Percentiles rank a stretch among this genome's conserved stretches.
Evolutionary conservation across 30 jellyfish, hydroid and myxozoan genomes (phyloP).

Genomic region (Hydra vulgaris): DNA sequence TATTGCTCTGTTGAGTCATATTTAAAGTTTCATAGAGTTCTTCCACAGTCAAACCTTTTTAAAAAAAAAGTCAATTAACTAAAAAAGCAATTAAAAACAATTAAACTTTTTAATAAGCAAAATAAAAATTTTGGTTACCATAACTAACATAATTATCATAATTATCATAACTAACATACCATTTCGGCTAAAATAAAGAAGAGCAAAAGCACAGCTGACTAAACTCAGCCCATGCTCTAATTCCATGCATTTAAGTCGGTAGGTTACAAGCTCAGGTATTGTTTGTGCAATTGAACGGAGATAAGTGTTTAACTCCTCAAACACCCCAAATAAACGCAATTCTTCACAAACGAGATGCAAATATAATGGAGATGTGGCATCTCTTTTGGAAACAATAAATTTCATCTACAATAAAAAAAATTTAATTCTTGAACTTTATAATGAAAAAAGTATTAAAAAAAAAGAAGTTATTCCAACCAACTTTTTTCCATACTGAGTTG

Average conservation of each 20-base stretch:
- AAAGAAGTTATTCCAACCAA: no score
- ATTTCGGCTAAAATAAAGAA: slow-evolving; percentile 51
- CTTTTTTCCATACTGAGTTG: no score
- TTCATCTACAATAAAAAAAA: slow-evolving; percentile 56
- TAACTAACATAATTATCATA: no score
- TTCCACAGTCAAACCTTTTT: slow-evolving; percentile 51
- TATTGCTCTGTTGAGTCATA: slow-evolving; percentile 14
- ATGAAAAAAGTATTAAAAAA: no score
- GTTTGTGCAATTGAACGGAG: slow-evolving; percentile 62
- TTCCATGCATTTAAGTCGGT: slow-evolving; percentile 43
- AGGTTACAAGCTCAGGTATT: slow-evolving; percentile 50
- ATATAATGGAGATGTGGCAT: slow-evolving; percentile 68
- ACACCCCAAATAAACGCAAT: slow-evolving; percentile 76
- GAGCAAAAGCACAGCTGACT: slow-evolving; percentile 33
- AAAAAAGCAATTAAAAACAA: no score
- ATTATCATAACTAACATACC: no score
- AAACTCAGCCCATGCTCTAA: slow-evolving; percentile 48
- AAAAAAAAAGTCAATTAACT: not conserved
- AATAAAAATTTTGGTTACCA: no score
- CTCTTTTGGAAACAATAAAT: slow-evolving; percentile 60
- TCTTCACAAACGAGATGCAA: slow-evolving; percentile 81
- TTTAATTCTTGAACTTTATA: no score
- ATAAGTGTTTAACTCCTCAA: slow-evolving; percentile 57
- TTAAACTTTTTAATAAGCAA: no score
- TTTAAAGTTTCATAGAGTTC: slow-evolving; percentile 48